Conservation (phyloP, 2,113 vertebrate genomes). For the Barbus barbus region DNA sequence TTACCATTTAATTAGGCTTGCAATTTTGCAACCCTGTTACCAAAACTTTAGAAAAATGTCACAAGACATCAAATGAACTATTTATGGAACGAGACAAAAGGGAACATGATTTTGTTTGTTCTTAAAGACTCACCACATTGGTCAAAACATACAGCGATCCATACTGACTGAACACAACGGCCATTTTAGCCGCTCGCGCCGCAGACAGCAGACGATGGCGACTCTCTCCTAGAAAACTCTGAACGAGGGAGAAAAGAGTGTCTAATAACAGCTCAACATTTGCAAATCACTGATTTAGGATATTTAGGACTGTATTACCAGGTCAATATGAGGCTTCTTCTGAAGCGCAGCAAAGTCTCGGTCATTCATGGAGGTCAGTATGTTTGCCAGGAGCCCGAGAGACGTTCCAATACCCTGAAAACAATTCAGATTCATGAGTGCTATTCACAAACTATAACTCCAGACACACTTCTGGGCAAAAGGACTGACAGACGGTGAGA, state of each 20-base stretch:
- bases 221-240: constrained; percentile 78
- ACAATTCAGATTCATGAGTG: constrained; percentile 3
- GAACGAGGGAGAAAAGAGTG: constrained; percentile 12
- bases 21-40: neutral
- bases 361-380: constrained; percentile 90
- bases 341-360: constrained; percentile 84
- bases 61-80: neutral
- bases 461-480: too few species aligned
- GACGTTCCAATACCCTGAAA: constrained; percentile 85
- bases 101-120: neutral
- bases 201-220: constrained; percentile 85
- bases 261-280: neutral
- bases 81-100: neutral
- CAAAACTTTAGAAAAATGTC: neutral
- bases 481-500: neutral
- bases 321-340: constrained; percentile 71
- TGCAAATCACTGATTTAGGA: neutral
- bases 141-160: constrained; percentile 89
- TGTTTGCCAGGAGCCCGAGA: constrained; percentile 86
- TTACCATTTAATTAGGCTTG: neutral
- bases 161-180: constrained; percentile 87
- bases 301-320: constrained; percentile 71
- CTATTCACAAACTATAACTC: neutral
- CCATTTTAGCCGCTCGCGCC: constrained; percentile 87
- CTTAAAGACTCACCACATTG: constrained; percentile 76